Conservation (phyloP, 1,140 invertebrate genomes). For the Aplysia californica region DNA sequence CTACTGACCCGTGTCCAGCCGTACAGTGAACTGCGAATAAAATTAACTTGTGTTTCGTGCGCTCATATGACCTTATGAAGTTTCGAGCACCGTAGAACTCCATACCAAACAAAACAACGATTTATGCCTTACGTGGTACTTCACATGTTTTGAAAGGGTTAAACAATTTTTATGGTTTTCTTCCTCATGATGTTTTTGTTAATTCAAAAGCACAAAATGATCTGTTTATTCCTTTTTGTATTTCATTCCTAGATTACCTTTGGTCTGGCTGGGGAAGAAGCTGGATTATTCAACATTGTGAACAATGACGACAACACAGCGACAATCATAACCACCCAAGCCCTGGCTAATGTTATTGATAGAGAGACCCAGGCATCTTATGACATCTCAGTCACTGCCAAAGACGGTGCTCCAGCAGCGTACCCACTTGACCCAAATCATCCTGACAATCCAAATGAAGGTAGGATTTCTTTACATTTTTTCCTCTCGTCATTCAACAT, state of each 20-base stretch:
- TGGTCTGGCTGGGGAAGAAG: not conserved
- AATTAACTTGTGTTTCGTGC: no score
- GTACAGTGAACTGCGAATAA: no score
- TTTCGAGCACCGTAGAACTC: no score
- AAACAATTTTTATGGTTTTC: no score
- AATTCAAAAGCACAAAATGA: no score
- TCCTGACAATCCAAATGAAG: not conserved
- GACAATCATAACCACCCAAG: not conserved
- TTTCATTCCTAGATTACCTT: not conserved
- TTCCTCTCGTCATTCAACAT: not conserved
- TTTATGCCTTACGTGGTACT: no score
- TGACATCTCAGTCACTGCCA: not conserved
- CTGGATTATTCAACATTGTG: not conserved
- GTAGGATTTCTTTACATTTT: not conserved
- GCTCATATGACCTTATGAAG: no score
- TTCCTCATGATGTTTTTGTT: no score
- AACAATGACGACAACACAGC: not conserved
- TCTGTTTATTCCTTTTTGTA: not conserved
- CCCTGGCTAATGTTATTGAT: not conserved
- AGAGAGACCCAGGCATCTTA: not conserved
- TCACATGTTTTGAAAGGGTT: no score
- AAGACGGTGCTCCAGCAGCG: conserved; percentile 8
- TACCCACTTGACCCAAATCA: not conserved
- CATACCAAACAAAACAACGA: no score
- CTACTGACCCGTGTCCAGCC: no score